Base-by-base conservation (phyloP, 2,797 vertebrate genomes). In the Silurus lanzhouensis region DNA sequence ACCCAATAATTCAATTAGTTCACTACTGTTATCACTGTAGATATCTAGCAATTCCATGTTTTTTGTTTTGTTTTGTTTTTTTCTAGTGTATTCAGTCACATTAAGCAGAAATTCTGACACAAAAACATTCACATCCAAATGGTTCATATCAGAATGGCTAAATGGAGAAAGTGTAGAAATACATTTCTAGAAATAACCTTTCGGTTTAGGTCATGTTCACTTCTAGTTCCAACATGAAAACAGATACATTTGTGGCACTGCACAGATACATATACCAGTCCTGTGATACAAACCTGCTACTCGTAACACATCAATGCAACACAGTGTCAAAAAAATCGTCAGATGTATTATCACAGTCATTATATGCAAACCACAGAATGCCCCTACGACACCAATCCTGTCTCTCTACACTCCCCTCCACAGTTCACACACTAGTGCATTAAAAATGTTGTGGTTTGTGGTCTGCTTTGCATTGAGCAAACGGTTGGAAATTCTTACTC, bases 401-500 rank as follows among this genome's bases (percentile, higher is more conserved):
- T 12, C 13, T 79, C 13, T 63, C 38, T 61, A 46, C 17, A 22
- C 6, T 25, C 20, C 60, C 58, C 60, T 79, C 38, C 20, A 46
- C 6, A 1, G 77, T 79, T 79, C 58, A 46, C 38, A 79, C 20
- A 44, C 27, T 14, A 14, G 31, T 61, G 22, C 19, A 60, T 78
- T 13, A 79, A 63, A 58, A 17, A 22, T 5, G 14, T 22, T 63
- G 76, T 78, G 58, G 76, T 58, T 63, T 79, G 77, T 79, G 58
- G 77, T 79, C 38, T 63, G 57, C 27, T 22, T 22, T 38, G 27
- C 19, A 31, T 20, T 60, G 10, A 78, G 20, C 76, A 63, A 79
- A 79, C 22, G 13, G 20, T 15, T 79, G 77, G 77, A 79, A 79
- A 79, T 63, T 63, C 77, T 58, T 79, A 4, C 20, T 17, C 22